phyloP scores from a whole-genome alignment of 2,888 invertebrate species.

The Callyntrura guangdongensis region DNA sequence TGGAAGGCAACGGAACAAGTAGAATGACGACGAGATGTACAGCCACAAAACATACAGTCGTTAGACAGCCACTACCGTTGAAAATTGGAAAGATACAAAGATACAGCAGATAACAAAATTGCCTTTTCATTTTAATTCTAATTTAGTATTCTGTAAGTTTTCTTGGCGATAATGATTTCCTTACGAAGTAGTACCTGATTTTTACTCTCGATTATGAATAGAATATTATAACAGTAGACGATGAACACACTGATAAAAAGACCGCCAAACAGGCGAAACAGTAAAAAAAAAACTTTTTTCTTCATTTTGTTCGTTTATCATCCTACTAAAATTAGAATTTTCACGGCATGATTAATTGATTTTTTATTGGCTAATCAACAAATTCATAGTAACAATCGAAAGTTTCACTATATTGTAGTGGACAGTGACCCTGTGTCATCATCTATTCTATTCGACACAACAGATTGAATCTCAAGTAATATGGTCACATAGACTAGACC shows the following conservation, averaged over 20 bases:
- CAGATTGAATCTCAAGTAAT: too few relatives aligned
- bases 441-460: too few relatives aligned
- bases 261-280: neutral
- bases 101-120: slow-evolving; percentile 51
- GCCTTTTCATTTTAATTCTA: slow-evolving; percentile 52
- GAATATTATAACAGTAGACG: neutral
- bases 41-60: too few relatives aligned
- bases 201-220: neutral
- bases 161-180: slow-evolving; percentile 50
- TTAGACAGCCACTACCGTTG: neutral
- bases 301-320: neutral
- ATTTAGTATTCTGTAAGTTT: slow-evolving; percentile 55
- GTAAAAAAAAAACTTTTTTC: neutral
- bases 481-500: too few relatives aligned
- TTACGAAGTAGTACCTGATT: slow-evolving; percentile 5
- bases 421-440: too few relatives aligned
- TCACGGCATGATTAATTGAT: too few relatives aligned
- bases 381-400: too few relatives aligned
- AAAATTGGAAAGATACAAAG: neutral
- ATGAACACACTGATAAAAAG: neutral
- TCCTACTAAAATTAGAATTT: too few relatives aligned
- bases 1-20: too few relatives aligned
- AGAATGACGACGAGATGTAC: too few relatives aligned
- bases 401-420: too few relatives aligned
- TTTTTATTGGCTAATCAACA: too few relatives aligned